phyloP scores from a whole-genome alignment of 2,113 vertebrate genomes.

The Cynopterus brachyotis region DNA sequence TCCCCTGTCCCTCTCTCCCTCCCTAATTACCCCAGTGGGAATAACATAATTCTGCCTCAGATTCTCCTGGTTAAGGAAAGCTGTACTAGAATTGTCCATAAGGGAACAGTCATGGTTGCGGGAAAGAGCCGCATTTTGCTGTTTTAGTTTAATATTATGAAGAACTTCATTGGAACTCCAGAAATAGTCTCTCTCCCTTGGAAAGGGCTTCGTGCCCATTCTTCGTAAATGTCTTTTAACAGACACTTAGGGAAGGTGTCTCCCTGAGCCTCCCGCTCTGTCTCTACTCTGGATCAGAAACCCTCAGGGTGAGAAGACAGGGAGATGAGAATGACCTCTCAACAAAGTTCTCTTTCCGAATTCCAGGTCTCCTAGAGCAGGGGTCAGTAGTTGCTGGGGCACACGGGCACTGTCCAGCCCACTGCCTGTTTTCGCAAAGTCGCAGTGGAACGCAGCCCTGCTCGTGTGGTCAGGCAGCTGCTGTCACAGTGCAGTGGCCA shows the following conservation, averaged over 20 bases:
- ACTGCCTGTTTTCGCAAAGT: background rate
- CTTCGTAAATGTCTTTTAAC: background rate
- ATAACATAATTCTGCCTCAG: background rate
- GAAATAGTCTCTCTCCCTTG: background rate
- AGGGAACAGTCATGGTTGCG: background rate
- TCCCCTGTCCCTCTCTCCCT: background rate
- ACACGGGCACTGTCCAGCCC: background rate
- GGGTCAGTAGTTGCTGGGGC: background rate
- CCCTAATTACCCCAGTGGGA: background rate
- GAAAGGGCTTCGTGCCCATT: background rate
- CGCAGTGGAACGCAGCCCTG: background rate
- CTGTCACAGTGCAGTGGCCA: background rate
- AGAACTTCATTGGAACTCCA: background rate
- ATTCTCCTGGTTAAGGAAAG: background rate
- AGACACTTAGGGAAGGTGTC: rapidly evolving
- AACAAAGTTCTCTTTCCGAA: background rate
- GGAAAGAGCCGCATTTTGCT: background rate
- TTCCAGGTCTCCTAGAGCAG: background rate
- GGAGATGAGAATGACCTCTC: background rate
- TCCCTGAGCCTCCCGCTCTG: rapidly evolving
- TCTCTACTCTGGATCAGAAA: background rate
- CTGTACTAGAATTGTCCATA: background rate
- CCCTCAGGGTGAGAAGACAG: too few relatives aligned
- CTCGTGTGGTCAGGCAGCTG: rapidly evolving
- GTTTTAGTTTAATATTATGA: background rate